These are phyloP conservation scores for Cyprinella venusta DNA, from an alignment of 2,797 vertebrate species.

Conservation along the genomic window DNA sequence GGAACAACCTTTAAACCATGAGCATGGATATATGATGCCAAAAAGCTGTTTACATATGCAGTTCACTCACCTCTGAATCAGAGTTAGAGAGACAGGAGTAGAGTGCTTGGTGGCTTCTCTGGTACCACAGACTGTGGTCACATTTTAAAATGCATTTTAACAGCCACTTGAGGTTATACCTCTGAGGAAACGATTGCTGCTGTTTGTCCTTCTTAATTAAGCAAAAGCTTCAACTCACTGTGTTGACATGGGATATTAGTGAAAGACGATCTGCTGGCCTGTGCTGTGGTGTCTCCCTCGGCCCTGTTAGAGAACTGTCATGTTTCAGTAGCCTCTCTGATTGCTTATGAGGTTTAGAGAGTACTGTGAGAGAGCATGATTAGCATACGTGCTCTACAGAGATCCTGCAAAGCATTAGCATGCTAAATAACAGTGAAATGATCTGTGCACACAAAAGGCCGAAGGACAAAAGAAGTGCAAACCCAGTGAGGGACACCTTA, in stretches of 20 bases:
- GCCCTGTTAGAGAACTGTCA: conserved; percentile 55
- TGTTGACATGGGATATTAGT: conserved; percentile 60
- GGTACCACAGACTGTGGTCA: conserved; percentile 36
- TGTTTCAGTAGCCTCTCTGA: conserved; percentile 58
- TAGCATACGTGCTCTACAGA: conserved; percentile 50
- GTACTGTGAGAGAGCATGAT: conserved; percentile 55
- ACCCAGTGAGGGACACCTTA: conserved; percentile 36
- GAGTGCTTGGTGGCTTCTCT: conserved; percentile 10
- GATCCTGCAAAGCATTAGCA: conserved; percentile 51
- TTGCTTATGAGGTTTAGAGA: conserved; percentile 64
- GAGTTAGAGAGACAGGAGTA: conserved; percentile 16
- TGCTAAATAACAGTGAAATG: conserved; percentile 39
- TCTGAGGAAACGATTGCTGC: conserved; percentile 51
- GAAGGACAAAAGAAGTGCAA: conserved; percentile 39
- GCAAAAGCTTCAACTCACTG: conserved; percentile 57
- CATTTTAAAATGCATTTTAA: conserved; percentile 60
- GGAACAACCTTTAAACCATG: not conserved
- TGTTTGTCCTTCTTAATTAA: conserved; percentile 65
- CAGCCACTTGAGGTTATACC: conserved; percentile 58
- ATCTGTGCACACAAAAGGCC: conserved; percentile 31
- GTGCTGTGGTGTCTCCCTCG: conserved; percentile 22
- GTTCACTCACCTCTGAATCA: not conserved
- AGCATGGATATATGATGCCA: not conserved
- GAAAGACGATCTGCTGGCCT: conserved; percentile 32
- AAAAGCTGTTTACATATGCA: not conserved